Conservation (phyloP, 2,888 invertebrate species). For the Drosophila maculinotata region DNA sequence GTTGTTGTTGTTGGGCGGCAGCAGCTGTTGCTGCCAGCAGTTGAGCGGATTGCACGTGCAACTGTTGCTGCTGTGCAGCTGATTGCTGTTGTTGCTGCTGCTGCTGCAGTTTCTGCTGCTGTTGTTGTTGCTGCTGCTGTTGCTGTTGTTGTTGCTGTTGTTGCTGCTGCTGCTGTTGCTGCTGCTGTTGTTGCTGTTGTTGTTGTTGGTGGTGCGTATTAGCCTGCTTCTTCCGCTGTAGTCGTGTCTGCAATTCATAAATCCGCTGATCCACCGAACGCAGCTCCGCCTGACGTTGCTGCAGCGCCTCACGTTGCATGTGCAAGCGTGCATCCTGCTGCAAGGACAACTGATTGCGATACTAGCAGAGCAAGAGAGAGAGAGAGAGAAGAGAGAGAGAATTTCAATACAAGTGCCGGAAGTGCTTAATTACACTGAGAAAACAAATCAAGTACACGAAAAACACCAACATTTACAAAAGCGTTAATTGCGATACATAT, state of each 20-base stretch:
- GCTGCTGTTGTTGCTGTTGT: constrained; percentile 46
- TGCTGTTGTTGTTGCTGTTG: constrained; percentile 59
- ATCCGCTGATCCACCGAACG: constrained; percentile 96
- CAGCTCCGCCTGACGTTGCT: constrained; percentile 96
- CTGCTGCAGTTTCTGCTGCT: neutral
- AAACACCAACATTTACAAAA: no score
- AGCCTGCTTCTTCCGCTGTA: constrained; percentile 94
- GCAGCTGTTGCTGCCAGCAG: constrained; percentile 63
- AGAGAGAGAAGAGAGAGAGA: neutral
- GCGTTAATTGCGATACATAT: no score
- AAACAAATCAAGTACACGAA: neutral
- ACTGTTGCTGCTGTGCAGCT: constrained; percentile 56
- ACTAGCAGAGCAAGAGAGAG: constrained; percentile 86
- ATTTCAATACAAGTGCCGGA: neutral
- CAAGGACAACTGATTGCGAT: constrained; percentile 97
- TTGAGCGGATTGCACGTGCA: constrained; percentile 55
- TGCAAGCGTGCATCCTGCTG: constrained; percentile 96
- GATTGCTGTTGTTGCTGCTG: constrained; percentile 48
- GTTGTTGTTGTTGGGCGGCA: constrained; percentile 47
- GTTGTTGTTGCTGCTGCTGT: constrained; percentile 47
- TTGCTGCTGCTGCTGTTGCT: constrained; percentile 41
- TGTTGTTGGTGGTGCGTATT: constrained; percentile 73
- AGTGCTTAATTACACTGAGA: constrained; percentile 11
- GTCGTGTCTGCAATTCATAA: constrained; percentile 95
- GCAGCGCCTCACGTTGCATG: constrained; percentile 94